Conservation (phyloP, 1,140 invertebrate genomes). For the Lamellibrachia luymesi region DNA sequence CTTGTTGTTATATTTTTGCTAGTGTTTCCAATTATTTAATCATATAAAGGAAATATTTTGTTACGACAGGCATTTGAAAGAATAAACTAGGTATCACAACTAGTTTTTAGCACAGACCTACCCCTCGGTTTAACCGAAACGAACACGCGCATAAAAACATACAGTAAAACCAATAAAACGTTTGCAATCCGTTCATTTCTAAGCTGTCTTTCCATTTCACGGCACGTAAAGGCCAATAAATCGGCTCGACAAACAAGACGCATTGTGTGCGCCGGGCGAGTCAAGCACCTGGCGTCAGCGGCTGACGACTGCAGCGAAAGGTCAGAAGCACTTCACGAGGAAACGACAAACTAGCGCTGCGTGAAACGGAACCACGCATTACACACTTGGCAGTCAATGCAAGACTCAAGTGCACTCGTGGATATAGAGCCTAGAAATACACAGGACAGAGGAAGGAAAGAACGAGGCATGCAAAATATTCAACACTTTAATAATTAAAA, state of each 20-base stretch:
- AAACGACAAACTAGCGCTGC: background rate
- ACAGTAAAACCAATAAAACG: background rate
- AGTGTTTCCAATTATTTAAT: too few relatives aligned
- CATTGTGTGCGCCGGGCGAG: background rate
- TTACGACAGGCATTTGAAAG: too few relatives aligned
- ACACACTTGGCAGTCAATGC: background rate
- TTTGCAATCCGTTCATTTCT: background rate
- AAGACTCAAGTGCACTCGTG: background rate
- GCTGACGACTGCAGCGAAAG: background rate
- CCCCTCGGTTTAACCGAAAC: background rate
- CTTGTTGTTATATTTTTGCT: too few relatives aligned
- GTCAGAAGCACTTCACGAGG: background rate
- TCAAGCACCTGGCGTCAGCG: background rate
- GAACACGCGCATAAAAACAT: background rate
- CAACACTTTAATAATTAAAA: background rate
- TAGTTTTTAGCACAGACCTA: background rate
- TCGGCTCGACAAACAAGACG: background rate
- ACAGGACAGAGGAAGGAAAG: background rate
- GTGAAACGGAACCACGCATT: background rate
- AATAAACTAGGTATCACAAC: too few relatives aligned
- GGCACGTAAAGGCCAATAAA: slow-evolving; percentile 1
- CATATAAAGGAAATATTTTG: too few relatives aligned
- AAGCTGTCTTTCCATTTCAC: background rate
- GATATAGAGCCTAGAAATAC: background rate
- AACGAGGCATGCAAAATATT: background rate